Base-by-base conservation (phyloP, 2,888 invertebrate species). In the Ceraclea dissimilis region DNA sequence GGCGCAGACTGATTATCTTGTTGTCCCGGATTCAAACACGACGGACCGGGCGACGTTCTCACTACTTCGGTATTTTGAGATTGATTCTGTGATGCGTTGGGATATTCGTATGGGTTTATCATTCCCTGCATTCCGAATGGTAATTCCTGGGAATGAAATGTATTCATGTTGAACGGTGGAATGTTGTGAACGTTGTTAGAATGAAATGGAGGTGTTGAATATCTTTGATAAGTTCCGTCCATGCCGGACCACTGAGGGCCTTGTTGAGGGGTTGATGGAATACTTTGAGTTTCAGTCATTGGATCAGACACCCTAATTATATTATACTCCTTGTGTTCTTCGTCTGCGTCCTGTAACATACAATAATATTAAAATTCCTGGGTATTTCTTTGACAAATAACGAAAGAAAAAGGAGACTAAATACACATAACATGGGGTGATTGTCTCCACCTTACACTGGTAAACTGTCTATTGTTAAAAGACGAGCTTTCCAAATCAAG, bases 191-290 rank as follows among this genome's bases (percentile, higher is more conserved):
- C 69, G 66, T 72, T 70, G 68, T 70, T 73, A 65, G 79, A 71
- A 69, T 83, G 83, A 73, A 83, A 80, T 71, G 85, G 81, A 67
- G 84, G 75, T 71, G 79, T 79, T 4, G 18, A 19, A 77, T 85
- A 87, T 71, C 87, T 84, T 70, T 86, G 81, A 75, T 86, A 87
- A 70, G 84, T 82, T 74, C 87, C 84, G 79, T 89, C 88, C 83
- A 88, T 82, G 79, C 88, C 84, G 75, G 85, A 85, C 89, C 89
- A 89, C 78, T 88, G 88, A 46, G 46, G 13, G 16, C 39, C 39
- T 13, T 39, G 46, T 19, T 46, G 46, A 4, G 20, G 46, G 18
- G 20, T 39, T n/a, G 39, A 39, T 16, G 39, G 39, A 4, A 39
- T 13, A 13, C 39, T 39, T 39, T 39, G 39, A 8, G 39, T 16